A percentile compares a stretch with the other conserved stretches of the same genome.
Evolutionary conservation across 2,797 vertebrate genomes (phyloP).

Genomic region (Scolopax bukidnonensis): DNA sequence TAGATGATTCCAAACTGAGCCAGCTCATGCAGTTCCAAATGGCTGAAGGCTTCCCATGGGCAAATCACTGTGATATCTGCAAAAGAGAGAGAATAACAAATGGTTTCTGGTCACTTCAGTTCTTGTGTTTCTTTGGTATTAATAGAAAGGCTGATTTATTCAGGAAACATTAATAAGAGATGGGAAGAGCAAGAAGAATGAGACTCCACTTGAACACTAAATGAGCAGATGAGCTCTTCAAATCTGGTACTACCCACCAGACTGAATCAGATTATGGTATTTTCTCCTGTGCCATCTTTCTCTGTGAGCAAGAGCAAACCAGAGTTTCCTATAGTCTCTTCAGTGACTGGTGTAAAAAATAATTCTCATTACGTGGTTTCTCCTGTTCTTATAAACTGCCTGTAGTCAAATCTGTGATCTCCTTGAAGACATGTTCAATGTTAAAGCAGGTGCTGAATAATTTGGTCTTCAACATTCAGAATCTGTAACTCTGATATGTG

Average conservation of each 20-base stretch:
- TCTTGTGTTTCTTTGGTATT: background rate
- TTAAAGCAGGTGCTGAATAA: background rate
- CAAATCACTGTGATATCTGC: constrained; percentile 86
- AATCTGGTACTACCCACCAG: background rate
- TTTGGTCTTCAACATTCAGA: background rate
- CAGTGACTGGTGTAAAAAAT: background rate
- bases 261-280: background rate
- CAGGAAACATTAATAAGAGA: background rate
- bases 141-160: background rate
- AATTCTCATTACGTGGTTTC: background rate
- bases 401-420: background rate
- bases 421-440: background rate
- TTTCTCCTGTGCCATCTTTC: background rate
- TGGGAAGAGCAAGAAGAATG: background rate
- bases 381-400: background rate
- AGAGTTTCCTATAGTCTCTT: background rate
- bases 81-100: constrained; percentile 51
- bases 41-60: constrained; percentile 87
- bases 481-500: background rate
- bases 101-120: background rate
- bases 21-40: constrained; percentile 83
- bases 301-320: background rate
- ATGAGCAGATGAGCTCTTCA: background rate
- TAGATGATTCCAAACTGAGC: constrained; percentile 85
- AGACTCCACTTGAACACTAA: background rate